Evolutionary conservation across 2,888 invertebrate species (phyloP), one percentile per base, ranked within the genome.

Genomic region (Germaria angustata): DNA sequence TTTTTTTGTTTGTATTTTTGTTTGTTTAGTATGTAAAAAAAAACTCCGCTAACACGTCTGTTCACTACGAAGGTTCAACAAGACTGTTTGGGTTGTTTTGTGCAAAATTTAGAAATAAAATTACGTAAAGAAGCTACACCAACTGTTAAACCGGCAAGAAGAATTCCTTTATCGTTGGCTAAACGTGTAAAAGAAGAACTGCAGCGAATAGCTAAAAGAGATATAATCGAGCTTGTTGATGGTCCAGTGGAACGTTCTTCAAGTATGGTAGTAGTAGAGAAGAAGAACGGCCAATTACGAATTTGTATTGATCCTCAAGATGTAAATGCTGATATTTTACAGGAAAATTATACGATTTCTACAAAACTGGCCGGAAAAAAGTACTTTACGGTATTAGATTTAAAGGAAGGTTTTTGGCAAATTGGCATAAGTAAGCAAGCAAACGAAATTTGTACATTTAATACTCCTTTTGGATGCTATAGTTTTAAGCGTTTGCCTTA

Each of bases 401-500:
- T 28, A 6, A 28, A 28, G 28, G 28, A 28, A 28, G 28, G 28
- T 3, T 28, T 28, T 28, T 28, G 28, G 28, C 28, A 28, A 28
- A 28, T 28, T 28, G 3, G 4, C 28, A 5, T 28, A 28, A 28
- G 6, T 28, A 28, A 28, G 6, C 28, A 28, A 28, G 28, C 28
- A 28, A 28, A 6, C 6, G 6, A 28, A 28, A 28, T 28, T 5
- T 28, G 28, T 28, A 28, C 28, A 28, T 28, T 28, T 28, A 28
- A 28, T 6, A 28, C 28, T 28, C 28, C 28, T 28, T 28, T 28
- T 6, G 28, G 28, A 28, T 28, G 28, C 6, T 28, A 28, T 28
- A 3, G 28, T 28, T 28, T 88, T 84, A 73, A 80, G 24, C 85
- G 89, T 87, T 9, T 89, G 88, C 80, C 63, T 11, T 41, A 46